These are phyloP conservation scores for Thaumatotibia leucotreta DNA, from an alignment of 1,140 invertebrate genomes.

Conservation along the genomic window DNA sequence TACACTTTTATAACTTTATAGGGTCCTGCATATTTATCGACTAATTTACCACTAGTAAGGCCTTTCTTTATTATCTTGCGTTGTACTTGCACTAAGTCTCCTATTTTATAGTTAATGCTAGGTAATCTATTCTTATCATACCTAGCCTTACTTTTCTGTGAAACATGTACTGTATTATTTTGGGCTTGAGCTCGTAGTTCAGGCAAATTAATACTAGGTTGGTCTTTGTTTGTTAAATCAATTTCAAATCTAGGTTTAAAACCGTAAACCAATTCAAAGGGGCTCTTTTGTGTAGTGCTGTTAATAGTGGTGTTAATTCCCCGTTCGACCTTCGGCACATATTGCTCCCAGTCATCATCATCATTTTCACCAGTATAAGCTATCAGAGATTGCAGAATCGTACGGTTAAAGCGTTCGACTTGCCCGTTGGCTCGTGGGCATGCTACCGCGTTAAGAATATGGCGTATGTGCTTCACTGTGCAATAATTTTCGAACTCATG, in stretches of 20 bases:
- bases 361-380: background rate
- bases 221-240: background rate
- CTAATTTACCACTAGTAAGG: conserved; percentile 5
- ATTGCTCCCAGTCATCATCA: conserved; percentile 5
- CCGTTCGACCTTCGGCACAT: background rate
- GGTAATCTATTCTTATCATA: conserved; percentile 1
- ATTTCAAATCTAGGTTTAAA: conserved; percentile 11
- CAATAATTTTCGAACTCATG: conserved; percentile 24
- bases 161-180: background rate
- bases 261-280: conserved; percentile 3
- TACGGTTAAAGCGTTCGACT: conserved; percentile 16
- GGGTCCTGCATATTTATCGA: conserved; percentile 12
- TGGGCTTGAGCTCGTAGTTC: background rate
- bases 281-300: conserved; percentile 5
- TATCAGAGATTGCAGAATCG: background rate
- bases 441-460: conserved; percentile 14
- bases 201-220: background rate
- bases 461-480: conserved; percentile 11
- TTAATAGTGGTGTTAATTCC: background rate
- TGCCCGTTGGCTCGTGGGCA: conserved; percentile 22
- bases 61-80: conserved; percentile 5
- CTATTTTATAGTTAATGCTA: background rate
- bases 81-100: conserved; percentile 9
- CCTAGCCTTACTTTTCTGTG: background rate
- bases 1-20: conserved; percentile 11